Conservation (phyloP, 2,888 invertebrate species). For the Cosmia trapezina region DNA sequence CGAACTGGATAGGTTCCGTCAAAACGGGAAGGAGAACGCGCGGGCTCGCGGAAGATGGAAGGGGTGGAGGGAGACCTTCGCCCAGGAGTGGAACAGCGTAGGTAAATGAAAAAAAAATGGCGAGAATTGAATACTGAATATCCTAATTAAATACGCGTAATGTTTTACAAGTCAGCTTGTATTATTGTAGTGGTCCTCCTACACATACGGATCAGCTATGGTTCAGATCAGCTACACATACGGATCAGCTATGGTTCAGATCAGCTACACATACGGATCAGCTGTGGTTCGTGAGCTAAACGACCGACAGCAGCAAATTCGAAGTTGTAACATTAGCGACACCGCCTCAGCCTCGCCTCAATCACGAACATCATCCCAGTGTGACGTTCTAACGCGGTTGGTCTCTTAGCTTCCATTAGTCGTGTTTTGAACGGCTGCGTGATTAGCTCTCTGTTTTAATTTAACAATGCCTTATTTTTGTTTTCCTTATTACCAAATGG, state of each 20-base stretch:
- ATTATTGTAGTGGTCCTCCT: neutral
- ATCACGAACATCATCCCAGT: slow-evolving; percentile 5
- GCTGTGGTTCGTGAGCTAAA: neutral
- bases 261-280: neutral
- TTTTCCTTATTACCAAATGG: slow-evolving; percentile 9
- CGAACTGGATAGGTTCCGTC: no score
- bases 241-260: neutral
- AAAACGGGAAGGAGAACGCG: no score
- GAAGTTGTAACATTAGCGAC: slow-evolving; percentile 6
- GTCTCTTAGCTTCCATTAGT: neutral
- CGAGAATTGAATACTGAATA: neutral
- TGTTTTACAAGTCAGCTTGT: neutral
- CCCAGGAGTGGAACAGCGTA: no score
- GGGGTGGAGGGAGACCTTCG: no score
- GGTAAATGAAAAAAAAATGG: no score
- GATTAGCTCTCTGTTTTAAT: slow-evolving; percentile 8
- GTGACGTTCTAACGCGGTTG: neutral
- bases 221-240: no score
- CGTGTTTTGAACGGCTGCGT: slow-evolving; percentile 8
- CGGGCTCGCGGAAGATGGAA: no score
- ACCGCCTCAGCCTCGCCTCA: slow-evolving; percentile 12
- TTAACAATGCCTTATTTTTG: slow-evolving; percentile 6
- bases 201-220: neutral
- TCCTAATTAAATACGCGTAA: neutral
- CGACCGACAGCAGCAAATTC: neutral